Evolutionary conservation across 2,797 vertebrate species (phyloP).

Genomic region (Nyctalus aviator): DNA sequence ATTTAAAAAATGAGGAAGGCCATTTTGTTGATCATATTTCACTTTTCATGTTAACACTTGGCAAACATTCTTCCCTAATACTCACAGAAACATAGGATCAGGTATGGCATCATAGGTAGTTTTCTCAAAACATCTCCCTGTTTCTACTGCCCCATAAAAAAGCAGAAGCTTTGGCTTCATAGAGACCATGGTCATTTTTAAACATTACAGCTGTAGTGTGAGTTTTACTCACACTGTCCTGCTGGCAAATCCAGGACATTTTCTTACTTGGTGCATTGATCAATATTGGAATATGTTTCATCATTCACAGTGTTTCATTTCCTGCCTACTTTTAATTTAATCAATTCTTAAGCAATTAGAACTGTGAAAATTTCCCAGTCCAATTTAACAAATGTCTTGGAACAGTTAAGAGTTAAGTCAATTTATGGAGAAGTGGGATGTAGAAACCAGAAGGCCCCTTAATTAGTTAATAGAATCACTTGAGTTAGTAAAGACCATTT

Average conservation of each 20-base stretch:
- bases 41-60: conserved; percentile 9
- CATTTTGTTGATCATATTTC: conserved; percentile 49
- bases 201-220: conserved; percentile 23
- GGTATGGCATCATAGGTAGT: neutral
- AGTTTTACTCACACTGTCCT: neutral
- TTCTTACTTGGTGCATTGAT: conserved; percentile 45
- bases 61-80: neutral
- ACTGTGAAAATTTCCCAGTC: conserved; percentile 16
- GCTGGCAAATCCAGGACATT: neutral
- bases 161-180: conserved; percentile 5
- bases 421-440: conserved; percentile 43
- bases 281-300: conserved; percentile 2
- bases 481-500: neutral
- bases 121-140: neutral
- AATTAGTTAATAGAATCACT: conserved; percentile 48
- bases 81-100: conserved; percentile 34
- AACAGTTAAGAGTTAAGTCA: conserved; percentile 40
- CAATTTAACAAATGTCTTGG: conserved; percentile 56
- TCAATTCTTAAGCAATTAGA: conserved; percentile 54
- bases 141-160: conserved; percentile 29
- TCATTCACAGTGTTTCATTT: conserved; percentile 40
- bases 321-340: conserved; percentile 47
- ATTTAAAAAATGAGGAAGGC: neutral
- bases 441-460: conserved; percentile 12
- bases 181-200: conserved; percentile 9